Base-by-base conservation (phyloP, 2,888 invertebrate species). In the Drosophila longiperda region DNA sequence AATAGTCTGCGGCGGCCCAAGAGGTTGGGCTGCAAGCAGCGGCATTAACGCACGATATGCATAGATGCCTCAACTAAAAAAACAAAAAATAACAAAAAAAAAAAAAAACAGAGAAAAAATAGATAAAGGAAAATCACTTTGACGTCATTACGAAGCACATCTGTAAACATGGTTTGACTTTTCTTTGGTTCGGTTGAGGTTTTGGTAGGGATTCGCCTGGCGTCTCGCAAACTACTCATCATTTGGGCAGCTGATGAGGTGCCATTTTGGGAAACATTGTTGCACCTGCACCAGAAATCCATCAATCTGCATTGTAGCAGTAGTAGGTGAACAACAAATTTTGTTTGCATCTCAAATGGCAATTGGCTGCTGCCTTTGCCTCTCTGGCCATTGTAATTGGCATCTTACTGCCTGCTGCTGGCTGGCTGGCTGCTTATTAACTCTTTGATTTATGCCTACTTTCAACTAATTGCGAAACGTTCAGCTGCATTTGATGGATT, bases 1-100 rank as follows among this genome's bases (percentile, higher is more conserved):
- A 86, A 86, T 81, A 87, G 84, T 89, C 73, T 83, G 87, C 84
- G 84, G 86, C 86, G 66, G 71, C 76, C 81, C 66, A 59, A 84
- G 87, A 74, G 85, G 80, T 71, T 82, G 84, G 87, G 78, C 65
- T 32, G 32, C 45, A 45, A 29, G 38, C 55, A 29, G 36, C 40
- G 15, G 45, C 42, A 42, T 45, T 50, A 53, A 66, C 33, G 62
- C 54, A 66, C 50, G 52, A 60, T 66, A 66, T 70, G 62, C 74
- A 82, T 72, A 75, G 86, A 84, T 73, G 66, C 45, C 66, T 65
- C 23, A 45, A 23, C 23, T 8, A 8, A 23, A 45, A 50, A 54
- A 26, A 29, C 26, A 49, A 42, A 42, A 11, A 12, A 23, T 12
- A 9, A 12, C 64, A 23, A 23, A 60, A 23, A 23, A 45, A 40